Conservation (phyloP, 2,797 vertebrate genomes). For the Megalops cyprinoides region DNA sequence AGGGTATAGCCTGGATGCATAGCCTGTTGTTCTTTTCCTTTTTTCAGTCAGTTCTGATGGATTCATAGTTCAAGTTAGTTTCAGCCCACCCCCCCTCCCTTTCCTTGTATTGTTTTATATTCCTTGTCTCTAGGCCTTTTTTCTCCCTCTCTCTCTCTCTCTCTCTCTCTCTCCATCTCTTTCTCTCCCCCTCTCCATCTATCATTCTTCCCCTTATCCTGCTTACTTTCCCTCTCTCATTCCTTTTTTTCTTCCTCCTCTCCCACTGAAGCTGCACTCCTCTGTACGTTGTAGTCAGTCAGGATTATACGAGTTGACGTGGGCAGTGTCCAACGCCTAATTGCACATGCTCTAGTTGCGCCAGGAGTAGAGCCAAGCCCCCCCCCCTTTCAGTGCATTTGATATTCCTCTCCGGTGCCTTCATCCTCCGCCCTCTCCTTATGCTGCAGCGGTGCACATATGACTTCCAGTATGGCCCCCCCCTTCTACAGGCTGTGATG, state of each 20-base stretch:
- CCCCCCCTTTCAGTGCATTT: background rate
- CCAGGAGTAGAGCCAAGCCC: background rate
- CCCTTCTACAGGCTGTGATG: too few species aligned
- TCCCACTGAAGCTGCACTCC: too few species aligned
- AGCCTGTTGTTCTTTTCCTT: background rate
- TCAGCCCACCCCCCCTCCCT: slow-evolving; percentile 28
- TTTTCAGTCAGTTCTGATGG: background rate
- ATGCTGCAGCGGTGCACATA: background rate
- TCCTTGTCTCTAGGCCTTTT: slow-evolving; percentile 49
- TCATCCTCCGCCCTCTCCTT: background rate
- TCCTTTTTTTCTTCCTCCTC: too few species aligned
- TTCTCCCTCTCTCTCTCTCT: background rate
- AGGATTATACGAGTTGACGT: slow-evolving; percentile 40
- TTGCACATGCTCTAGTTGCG: slow-evolving; percentile 41
- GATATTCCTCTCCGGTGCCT: too few species aligned
- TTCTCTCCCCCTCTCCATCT: slow-evolving; percentile 3
- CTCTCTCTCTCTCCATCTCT: background rate
- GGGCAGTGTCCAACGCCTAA: slow-evolving; percentile 42
- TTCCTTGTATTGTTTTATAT: slow-evolving; percentile 39
- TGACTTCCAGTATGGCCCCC: background rate
- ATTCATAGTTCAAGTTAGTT: background rate
- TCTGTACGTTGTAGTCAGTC: too few species aligned
- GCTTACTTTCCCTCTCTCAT: too few species aligned
- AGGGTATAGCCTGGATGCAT: background rate
- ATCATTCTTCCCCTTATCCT: background rate